Conservation (phyloP, 35 echinoderm and acorn worm species). For the Chiridota heheva region DNA sequence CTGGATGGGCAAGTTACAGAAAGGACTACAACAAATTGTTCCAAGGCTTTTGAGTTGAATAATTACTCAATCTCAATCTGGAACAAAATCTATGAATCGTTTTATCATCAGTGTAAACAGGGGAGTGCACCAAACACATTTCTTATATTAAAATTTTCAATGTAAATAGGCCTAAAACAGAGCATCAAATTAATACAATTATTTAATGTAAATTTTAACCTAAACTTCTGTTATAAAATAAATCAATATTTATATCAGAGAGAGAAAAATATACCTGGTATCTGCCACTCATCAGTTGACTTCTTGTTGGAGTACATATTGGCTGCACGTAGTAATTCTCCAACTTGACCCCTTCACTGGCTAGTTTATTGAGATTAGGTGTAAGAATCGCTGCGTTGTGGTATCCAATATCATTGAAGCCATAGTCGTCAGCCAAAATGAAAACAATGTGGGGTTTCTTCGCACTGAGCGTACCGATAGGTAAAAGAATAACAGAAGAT, state of each 20-base stretch:
- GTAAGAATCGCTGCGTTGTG: constrained; percentile 56
- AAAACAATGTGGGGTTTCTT: constrained; percentile 65
- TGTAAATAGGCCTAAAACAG: too few relatives aligned
- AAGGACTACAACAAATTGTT: too few relatives aligned
- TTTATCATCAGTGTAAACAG: too few relatives aligned
- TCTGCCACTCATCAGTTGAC: constrained; percentile 67
- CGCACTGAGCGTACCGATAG: background rate
- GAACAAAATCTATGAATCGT: too few relatives aligned
- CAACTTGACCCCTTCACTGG: constrained; percentile 40
- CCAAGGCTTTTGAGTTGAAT: too few relatives aligned
- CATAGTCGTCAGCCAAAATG: constrained; percentile 76
- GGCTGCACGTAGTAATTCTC: constrained; percentile 86
- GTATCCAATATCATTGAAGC: constrained; percentile 68
- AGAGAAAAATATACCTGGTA: constrained; percentile 48
- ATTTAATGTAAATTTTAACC: too few relatives aligned
- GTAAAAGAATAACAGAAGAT: background rate
- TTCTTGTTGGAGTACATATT: constrained; percentile 68
- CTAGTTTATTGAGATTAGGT: constrained; percentile 52
- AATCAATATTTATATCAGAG: background rate
- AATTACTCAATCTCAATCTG: too few relatives aligned
- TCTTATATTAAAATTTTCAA: too few relatives aligned
- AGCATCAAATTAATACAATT: too few relatives aligned
- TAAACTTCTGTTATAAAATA: background rate
- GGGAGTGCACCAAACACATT: too few relatives aligned
- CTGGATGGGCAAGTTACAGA: too few relatives aligned